Conservation (phyloP, 2,113 vertebrate genomes). For the Zingel zingel region DNA sequence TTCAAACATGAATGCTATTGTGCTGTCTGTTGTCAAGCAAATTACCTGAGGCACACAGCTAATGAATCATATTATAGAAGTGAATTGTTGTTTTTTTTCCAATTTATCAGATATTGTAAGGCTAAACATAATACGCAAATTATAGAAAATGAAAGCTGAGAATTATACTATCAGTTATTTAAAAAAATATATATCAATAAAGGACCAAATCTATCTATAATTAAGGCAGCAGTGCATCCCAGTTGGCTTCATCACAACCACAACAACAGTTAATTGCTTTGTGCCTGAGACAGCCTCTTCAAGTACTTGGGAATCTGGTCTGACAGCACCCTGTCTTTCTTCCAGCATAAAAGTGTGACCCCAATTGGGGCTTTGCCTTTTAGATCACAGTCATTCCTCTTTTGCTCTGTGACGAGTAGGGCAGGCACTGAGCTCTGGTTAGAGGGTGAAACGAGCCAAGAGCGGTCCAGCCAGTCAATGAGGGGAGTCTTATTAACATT, state of each 20-base stretch:
- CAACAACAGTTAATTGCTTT: slow-evolving; percentile 74
- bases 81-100: slow-evolving; percentile 9
- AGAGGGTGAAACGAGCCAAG: slow-evolving; percentile 27
- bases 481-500: slow-evolving; percentile 63
- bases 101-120: slow-evolving; percentile 7
- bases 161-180: slow-evolving; percentile 38
- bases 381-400: slow-evolving; percentile 57
- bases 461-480: slow-evolving; percentile 38
- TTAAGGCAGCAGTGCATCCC: slow-evolving; percentile 46
- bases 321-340: slow-evolving; percentile 63
- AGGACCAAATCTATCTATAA: slow-evolving; percentile 56
- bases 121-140: slow-evolving; percentile 10
- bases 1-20: slow-evolving; percentile 45
- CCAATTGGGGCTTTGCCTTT: slow-evolving; percentile 50
- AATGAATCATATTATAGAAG: slow-evolving; percentile 44
- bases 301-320: slow-evolving; percentile 49
- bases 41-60: slow-evolving; percentile 36
- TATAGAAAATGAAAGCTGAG: slow-evolving; percentile 24
- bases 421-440: slow-evolving; percentile 37
- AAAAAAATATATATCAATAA: slow-evolving; percentile 56
- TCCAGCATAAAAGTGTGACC: slow-evolving; percentile 56
- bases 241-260: slow-evolving; percentile 44
- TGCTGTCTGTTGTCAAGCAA: slow-evolving; percentile 33
- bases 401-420: slow-evolving; percentile 26
- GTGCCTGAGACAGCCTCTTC: slow-evolving; percentile 60